Evolutionary conservation across 2,797 vertebrate genomes (phyloP), one percentile per base, ranked within the genome.

Genomic region (Orestias chungarensis): DNA sequence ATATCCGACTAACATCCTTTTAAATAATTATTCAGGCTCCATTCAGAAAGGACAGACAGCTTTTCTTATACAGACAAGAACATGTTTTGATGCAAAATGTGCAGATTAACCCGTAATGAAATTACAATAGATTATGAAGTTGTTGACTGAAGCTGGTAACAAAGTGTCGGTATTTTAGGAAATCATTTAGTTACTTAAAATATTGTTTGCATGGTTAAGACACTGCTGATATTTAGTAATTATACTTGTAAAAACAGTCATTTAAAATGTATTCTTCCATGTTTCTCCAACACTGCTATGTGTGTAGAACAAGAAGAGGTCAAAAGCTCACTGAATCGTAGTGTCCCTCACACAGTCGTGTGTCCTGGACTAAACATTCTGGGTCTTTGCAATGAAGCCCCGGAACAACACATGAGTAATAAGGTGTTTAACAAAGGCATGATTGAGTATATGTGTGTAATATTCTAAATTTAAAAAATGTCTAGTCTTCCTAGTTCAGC

Each of bases 181-280:
- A 46, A 46, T 4, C 17, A 0, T 3, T 17, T 1, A 17, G 18
- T 20, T 46, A 46, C 44, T 43, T 10, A 43, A 14, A 12, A 12
- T 43, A 23, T 20, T 47, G 23, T 12, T 23, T 49, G 44, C 20
- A 49, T n/a, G 6, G 23, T 9, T n/a, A 49, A 17, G 7, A 23
- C 8, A n/a, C 44, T n/a, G 23, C 23, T n/a, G 5, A 71, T 80
- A 66, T 85, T 86, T 75, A 84, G 83, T 82, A 76, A 65, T 72
- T 75, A 69, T 68, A 57, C 54, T 47, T 80, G 73, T 86, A 87
- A 86, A 85, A 79, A 84, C 80, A 82, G 40, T n/a, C 49, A 66
- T 70, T 55, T 70, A 71, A 82, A 80, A 69, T 31, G 23, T 72
- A 57, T 61, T 10, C 54, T 64, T 74, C 57, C 33, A 5, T 75